A percentile compares a stretch with the other conserved stretches of the same genome.
Conservation (phyloP, 30 jellyfish, hydroid and myxozoan genomes). For the Turritopsis rubra region DNA sequence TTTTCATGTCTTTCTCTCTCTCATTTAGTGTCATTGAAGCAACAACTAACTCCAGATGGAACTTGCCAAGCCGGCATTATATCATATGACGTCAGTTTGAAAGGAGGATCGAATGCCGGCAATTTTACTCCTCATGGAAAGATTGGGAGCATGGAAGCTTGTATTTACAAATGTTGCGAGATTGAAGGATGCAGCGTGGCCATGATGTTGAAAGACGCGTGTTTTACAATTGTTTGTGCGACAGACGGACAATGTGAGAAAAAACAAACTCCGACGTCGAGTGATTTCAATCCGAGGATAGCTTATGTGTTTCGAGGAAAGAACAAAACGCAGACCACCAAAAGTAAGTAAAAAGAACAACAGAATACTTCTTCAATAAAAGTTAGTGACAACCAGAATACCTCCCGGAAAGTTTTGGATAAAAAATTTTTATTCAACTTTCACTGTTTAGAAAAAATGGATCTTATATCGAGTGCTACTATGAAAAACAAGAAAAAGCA, state of each 20-base stretch:
- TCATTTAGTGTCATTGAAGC: constrained; percentile 35
- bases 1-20: background rate
- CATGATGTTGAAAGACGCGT: constrained; percentile 92
- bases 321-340: constrained; percentile 14
- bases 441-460: background rate
- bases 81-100: constrained; percentile 87
- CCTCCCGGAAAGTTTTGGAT: no score
- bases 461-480: background rate
- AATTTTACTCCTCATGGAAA: constrained; percentile 96
- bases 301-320: constrained; percentile 81
- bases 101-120: constrained; percentile 93
- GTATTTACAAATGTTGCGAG: constrained; percentile 77
- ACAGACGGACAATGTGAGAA: constrained; percentile 90
- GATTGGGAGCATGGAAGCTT: constrained; percentile 78
- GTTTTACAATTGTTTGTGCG: constrained; percentile 83
- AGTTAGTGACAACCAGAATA: background rate
- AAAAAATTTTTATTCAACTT: background rate
- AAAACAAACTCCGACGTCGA: constrained; percentile 78
- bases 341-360: background rate
- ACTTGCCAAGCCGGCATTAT: constrained; percentile 90
- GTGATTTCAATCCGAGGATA: constrained; percentile 71
- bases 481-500: background rate
- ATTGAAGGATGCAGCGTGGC: constrained; percentile 79
- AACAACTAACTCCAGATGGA: constrained; percentile 67
- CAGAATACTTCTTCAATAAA: no score